Conservation (phyloP, 2,113 vertebrate species). For the Chionis minor region DNA sequence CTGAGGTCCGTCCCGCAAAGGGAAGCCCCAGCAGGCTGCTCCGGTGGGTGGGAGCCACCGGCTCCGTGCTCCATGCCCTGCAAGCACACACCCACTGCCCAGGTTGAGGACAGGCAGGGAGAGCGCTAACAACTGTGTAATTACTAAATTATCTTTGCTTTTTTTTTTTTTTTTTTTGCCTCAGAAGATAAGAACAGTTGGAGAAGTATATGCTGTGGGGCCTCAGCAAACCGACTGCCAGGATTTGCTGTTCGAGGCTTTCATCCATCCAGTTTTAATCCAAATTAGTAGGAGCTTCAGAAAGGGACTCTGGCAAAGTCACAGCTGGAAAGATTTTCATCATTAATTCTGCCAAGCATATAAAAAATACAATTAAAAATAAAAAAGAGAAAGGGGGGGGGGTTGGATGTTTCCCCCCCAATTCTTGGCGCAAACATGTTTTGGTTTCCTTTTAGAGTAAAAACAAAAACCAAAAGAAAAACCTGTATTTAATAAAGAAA, state of each 20-base stretch:
- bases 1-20: neutral
- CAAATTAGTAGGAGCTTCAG: constrained; percentile 77
- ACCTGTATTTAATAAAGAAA: constrained; percentile 65
- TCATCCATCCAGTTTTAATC: constrained; percentile 68
- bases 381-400: neutral
- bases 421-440: constrained; percentile 18
- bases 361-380: constrained; percentile 63
- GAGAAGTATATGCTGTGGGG: constrained; percentile 55
- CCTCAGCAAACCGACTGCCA: constrained; percentile 57
- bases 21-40: neutral
- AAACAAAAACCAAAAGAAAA: constrained; percentile 46
- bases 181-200: constrained; percentile 69
- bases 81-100: neutral
- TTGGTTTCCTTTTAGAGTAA: constrained; percentile 46
- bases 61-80: neutral
- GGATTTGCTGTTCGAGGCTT: constrained; percentile 64
- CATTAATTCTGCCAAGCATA: constrained; percentile 64
- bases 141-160: constrained; percentile 31
- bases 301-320: constrained; percentile 65
- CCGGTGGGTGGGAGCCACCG: neutral
- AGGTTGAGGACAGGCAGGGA: neutral
- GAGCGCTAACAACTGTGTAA: neutral
- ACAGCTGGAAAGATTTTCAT: constrained; percentile 67
- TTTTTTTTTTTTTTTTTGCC: neutral
- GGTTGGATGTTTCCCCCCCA: neutral